Evolutionary conservation across 2,113 vertebrate species (phyloP), one percentile per base, ranked within the genome.

Genomic region (Sterna hirundo): DNA sequence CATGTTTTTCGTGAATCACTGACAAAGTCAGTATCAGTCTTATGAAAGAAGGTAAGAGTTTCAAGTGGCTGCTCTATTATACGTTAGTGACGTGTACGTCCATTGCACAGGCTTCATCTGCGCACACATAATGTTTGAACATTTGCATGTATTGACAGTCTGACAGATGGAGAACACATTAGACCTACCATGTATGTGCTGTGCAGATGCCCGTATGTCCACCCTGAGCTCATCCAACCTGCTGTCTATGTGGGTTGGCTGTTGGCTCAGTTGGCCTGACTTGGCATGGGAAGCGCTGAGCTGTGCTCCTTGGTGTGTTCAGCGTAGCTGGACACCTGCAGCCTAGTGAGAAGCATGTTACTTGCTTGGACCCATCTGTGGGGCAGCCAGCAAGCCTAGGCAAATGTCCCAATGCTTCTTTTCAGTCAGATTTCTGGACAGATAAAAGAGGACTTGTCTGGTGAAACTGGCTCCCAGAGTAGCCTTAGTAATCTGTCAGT

Each of bases 1-100:
- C 25, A 15, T 29, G 10, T 54, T 77, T 78, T 89, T 42, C n/a
- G 22, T 46, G 27, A 66, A 51, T 81, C 77, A 5, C 42, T 62
- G 36, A 40, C 60, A 84, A 54, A n/a, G 52, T 54, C 40, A 36
- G 38, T 57, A 36, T 79, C 15, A 40, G 9, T 58, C 61, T 42
- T 74, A 40, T 1, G 13, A 61, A 83, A 66, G 61, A 57, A 87
- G 34, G 29, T n/a, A 46, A 76, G 23, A 26, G 25, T 51, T 92
- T 72, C 64, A 70, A 12, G 27, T 22, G 47, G 55, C 46, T 66
- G 83, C 40, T 84, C 29, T 66, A 9, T 38, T 19, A 27, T n/a
- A 34, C 22, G 0, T 36, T 40, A 71, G 20, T n/a, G 64, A 38
- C 0, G 0, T 21, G 22, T 6, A 22, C 1, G 5, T 38, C 47